Evolutionary conservation across 1,140 invertebrate genomes (phyloP).

Genomic region (Pomacea maculata): DNA sequence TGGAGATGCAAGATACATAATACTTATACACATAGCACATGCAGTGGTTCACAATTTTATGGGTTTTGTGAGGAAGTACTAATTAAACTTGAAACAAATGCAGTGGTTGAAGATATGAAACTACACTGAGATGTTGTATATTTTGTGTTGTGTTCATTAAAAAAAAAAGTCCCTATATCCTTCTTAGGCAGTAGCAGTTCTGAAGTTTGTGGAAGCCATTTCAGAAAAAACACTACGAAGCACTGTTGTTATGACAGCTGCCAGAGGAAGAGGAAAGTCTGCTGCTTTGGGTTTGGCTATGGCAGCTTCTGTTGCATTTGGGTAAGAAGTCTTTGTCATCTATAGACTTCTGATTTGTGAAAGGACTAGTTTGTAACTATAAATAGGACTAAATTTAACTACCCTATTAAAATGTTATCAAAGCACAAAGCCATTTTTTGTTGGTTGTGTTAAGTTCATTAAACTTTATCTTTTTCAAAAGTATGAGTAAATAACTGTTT

Average conservation of each 20-base stretch:
- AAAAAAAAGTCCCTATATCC: not conserved
- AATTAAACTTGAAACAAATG: too few species aligned
- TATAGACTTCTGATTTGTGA: not conserved
- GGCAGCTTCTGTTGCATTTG: slow-evolving; percentile 70
- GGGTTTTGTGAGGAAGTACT: too few species aligned
- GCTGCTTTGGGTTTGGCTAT: slow-evolving; percentile 96
- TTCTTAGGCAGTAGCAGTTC: slow-evolving; percentile 63
- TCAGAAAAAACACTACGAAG: slow-evolving; percentile 90
- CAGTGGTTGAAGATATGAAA: too few species aligned
- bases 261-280: slow-evolving; percentile 97
- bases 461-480: not conserved
- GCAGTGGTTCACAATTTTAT: too few species aligned
- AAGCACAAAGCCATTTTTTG: not conserved
- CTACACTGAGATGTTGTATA: too few species aligned
- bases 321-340: slow-evolving; percentile 35
- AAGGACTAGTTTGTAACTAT: not conserved
- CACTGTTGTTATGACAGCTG: slow-evolving; percentile 94
- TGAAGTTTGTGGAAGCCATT: slow-evolving; percentile 94
- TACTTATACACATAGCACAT: too few species aligned
- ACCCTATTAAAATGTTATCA: not conserved
- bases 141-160: too few species aligned
- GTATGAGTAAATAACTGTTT: too few species aligned
- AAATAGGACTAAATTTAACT: not conserved
- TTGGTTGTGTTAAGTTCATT: not conserved
- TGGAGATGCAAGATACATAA: too few species aligned